Percentiles rank a stretch among this genome's conserved stretches.
These are phyloP conservation scores for Aethina tumida DNA, from an alignment of 1,140 invertebrate genomes.

Conservation along the genomic window DNA sequence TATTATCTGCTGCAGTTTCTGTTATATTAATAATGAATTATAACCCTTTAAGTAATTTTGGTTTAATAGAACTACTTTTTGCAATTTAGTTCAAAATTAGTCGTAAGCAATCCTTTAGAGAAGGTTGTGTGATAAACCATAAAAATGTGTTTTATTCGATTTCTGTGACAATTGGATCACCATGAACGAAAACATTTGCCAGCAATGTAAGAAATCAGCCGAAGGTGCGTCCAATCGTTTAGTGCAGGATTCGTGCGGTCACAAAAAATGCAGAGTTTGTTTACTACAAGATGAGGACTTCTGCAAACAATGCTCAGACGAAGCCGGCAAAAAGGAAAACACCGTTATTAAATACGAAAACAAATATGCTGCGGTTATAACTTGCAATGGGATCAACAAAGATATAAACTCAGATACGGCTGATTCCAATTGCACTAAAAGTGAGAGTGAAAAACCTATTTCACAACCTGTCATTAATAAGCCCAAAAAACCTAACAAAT, in stretches of 20 bases:
- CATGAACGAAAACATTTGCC: slow-evolving; percentile 28
- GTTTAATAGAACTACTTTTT: too few species aligned
- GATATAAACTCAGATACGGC: neutral
- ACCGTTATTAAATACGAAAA: slow-evolving; percentile 11
- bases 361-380: slow-evolving; percentile 20
- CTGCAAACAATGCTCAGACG: slow-evolving; percentile 32
- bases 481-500: slow-evolving; percentile 1
- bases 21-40: too few species aligned
- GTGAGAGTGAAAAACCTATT: slow-evolving; percentile 6
- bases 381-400: slow-evolving; percentile 9
- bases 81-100: too few species aligned
- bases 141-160: too few species aligned
- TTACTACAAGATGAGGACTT: slow-evolving; percentile 33
- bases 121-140: too few species aligned
- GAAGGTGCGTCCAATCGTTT: slow-evolving; percentile 28
- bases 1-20: too few species aligned
- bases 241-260: slow-evolving; percentile 39
- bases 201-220: slow-evolving; percentile 32
- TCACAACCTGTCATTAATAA: neutral
- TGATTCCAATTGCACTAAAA: slow-evolving; percentile 3
- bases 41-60: too few species aligned
- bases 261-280: slow-evolving; percentile 38
- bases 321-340: slow-evolving; percentile 2
- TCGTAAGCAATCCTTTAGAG: too few species aligned
- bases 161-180: too few species aligned